Evolutionary conservation across 2,888 invertebrate genomes (phyloP), one percentile per base, ranked within the genome.

Genomic region (Sepioteuthis lessoniana): DNA sequence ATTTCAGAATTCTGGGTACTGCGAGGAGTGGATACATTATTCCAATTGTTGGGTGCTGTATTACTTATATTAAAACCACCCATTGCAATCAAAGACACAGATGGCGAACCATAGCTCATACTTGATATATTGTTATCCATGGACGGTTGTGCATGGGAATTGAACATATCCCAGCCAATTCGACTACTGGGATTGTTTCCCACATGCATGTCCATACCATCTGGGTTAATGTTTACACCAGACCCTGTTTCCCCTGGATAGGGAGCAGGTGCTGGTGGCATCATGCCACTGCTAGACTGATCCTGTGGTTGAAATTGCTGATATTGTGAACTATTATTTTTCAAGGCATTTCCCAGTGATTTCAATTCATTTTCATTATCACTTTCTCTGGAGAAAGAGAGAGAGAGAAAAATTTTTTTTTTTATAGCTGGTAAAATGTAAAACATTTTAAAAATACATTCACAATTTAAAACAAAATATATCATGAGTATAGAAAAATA

Each of bases 341-440:
- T 92, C 92, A 92, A 92, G 92, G 92, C 92, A 92, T 92, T 92
- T 92, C 92, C 92, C 19, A 92, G 92, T 19, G 97, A 97, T 95
- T 97, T 97, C 94, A 97, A 95, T 94, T 97, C 97, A 90, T 95
- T 95, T 55, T 96, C 97, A 10, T 96, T 95, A 94, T 97, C 97
- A 95, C 97, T 97, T 94, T 97, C 97, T 94, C 97, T 97, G 96
- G 21, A 95, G 94, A 13, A 55, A 91, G 94, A 28, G 37, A 94
- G 31, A 91, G 2, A 46, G n/a, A 16, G n/a, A 76, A 10, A n/a
- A 93, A 31, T 28, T 93, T n/a, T n/a, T n/a, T n/a, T n/a, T n/a
- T 25, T 13, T 60, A 91, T 25, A 47, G 42, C 1, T 31, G 21
- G n/a, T 16, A 16, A 42, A 10, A 92, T 31, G 13, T 13, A 47